Evolutionary conservation across 2,888 invertebrate genomes (phyloP), one percentile per base, ranked within the genome.

Genomic region (Ormyrus nitidulus): DNA sequence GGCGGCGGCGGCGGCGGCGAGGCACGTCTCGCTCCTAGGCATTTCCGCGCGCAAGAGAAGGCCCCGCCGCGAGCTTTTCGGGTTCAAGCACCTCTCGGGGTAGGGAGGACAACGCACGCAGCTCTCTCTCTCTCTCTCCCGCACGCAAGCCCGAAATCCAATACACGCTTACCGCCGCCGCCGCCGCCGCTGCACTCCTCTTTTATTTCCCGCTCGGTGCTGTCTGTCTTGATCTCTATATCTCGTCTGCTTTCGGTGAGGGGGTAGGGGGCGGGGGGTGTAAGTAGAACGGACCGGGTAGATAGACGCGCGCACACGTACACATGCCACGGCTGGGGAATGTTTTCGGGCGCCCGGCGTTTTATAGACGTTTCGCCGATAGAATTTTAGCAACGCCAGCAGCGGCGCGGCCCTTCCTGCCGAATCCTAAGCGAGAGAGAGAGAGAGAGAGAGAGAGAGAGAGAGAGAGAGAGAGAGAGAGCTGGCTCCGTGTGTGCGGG

Each of bases 81-180:
- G 85, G 89, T 89, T 89, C 88, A 89, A 88, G 87, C 88, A 89
- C 89, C 88, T 34, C 34, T 86, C 87, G 84, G 83, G 62, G 84
- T 84, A 84, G 84, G 82, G 77, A 77, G 84, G 84, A 85, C 85
- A 84, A 85, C 86, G 85, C 86, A 85, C 87, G 87, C 88, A 86
- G 85, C 56, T 49, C 54, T 68, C 51, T 59, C 74, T 70, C 66
- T 5, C 56, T 49, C 68, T 62, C 59, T 6, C 6, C 6, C n/a
- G 51, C 53, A 69, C 68, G 61, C 72, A 64, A 69, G 58, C 64
- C 58, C 77, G 72, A 80, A 80, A 80, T 80, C 77, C 68, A 77
- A 72, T 80, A 73, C 62, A 19, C 6, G 58, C 10, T 53, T 19
- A 19, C 46, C 11, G 81, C 77, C 62, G n/a, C 54, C 34, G 10